These are phyloP conservation scores for Julus scanicus DNA, from an alignment of 2,888 invertebrate genomes.

Conservation along the genomic window DNA sequence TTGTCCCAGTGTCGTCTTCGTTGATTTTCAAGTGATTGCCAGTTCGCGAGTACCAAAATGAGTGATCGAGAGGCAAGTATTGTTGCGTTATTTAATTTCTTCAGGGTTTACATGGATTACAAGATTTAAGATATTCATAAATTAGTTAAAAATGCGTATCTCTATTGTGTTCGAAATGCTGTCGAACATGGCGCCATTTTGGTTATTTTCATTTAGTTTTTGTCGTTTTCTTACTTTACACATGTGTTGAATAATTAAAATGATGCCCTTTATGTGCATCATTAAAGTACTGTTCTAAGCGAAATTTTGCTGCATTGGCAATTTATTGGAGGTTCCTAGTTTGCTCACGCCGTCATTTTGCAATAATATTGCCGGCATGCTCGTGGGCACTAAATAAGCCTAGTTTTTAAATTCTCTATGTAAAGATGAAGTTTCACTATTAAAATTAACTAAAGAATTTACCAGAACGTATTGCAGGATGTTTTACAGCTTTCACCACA, in stretches of 20 bases:
- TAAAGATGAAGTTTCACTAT: too few relatives aligned
- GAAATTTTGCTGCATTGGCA: background rate
- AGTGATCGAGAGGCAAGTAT: constrained; percentile 17
- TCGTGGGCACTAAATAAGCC: too few relatives aligned
- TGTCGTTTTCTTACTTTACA: background rate
- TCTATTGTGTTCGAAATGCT: background rate
- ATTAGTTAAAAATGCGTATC: background rate
- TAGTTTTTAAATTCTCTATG: too few relatives aligned
- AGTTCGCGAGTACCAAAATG: background rate
- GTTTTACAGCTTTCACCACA: too few relatives aligned
- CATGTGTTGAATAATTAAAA: too few relatives aligned
- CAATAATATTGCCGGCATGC: too few relatives aligned
- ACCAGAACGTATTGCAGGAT: too few relatives aligned
- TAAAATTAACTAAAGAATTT: too few relatives aligned
- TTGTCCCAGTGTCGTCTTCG: background rate
- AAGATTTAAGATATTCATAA: too few relatives aligned
- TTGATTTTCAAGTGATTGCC: too few relatives aligned
- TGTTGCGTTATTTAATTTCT: background rate
- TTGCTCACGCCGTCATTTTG: too few relatives aligned
- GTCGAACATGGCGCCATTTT: constrained; percentile 24
- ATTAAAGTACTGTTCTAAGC: background rate
- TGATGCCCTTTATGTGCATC: background rate
- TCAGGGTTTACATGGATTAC: background rate
- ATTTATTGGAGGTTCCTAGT: too few relatives aligned
- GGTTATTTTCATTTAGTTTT: background rate